These are phyloP conservation scores for Drosophila mercatorum DNA, from an alignment of 2,888 invertebrate genomes.

Conservation along the genomic window DNA sequence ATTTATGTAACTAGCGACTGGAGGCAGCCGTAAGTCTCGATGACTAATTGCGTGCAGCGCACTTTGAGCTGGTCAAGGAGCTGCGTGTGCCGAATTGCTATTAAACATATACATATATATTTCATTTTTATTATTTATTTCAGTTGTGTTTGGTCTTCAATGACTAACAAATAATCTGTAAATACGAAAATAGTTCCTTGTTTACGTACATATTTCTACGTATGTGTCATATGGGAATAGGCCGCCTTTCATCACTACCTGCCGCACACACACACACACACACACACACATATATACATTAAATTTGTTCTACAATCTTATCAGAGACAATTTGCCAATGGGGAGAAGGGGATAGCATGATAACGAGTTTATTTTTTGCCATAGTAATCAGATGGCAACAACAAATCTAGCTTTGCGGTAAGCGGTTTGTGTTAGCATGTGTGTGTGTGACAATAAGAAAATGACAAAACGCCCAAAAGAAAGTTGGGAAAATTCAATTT, in stretches of 20 bases:
- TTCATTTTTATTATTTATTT: slow-evolving; percentile 12
- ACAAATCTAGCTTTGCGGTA: slow-evolving; percentile 51
- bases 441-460: slow-evolving; percentile 41
- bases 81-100: slow-evolving; percentile 10
- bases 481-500: slow-evolving; percentile 81
- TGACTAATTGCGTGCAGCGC: slow-evolving; percentile 48
- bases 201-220: slow-evolving; percentile 1
- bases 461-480: slow-evolving; percentile 51
- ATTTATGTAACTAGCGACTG: slow-evolving; percentile 67
- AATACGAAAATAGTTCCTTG: slow-evolving; percentile 6
- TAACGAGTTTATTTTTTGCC: slow-evolving; percentile 50
- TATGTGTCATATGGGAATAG: slow-evolving; percentile 40
- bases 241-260: slow-evolving; percentile 31
- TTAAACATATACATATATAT: slow-evolving; percentile 10
- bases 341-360: slow-evolving; percentile 16
- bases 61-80: slow-evolving; percentile 32
- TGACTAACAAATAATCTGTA: slow-evolving; percentile 22
- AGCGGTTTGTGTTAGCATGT: slow-evolving; percentile 27
- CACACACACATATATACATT: slow-evolving; percentile 6
- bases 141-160: not conserved
- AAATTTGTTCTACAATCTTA: slow-evolving; percentile 55
- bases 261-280: slow-evolving; percentile 4
- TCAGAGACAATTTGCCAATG: slow-evolving; percentile 50
- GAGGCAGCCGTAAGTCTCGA: slow-evolving; percentile 24
- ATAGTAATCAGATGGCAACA: slow-evolving; percentile 64